These are phyloP conservation scores for Pachymerium ferrugineum DNA, from an alignment of 2,888 invertebrate species.

Conservation along the genomic window DNA sequence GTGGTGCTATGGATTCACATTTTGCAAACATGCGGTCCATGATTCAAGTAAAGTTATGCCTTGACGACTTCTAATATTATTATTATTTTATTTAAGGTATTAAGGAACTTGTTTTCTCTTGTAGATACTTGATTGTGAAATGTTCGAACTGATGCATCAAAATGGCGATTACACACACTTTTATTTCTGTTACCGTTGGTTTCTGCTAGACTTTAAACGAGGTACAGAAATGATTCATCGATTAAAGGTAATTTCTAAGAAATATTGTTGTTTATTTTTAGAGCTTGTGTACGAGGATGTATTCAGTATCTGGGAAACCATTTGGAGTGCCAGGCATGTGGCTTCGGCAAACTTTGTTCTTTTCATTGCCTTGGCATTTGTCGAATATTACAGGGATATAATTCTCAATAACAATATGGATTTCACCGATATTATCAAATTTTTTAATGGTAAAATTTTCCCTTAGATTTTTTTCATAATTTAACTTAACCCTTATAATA, in stretches of 20 bases:
- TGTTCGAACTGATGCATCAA: constrained; percentile 90
- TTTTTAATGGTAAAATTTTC: constrained; percentile 83
- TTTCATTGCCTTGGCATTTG: constrained; percentile 83
- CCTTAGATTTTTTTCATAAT: background rate
- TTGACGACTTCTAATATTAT: background rate
- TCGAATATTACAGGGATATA: constrained; percentile 89
- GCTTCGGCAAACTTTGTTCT: constrained; percentile 85
- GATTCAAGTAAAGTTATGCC: constrained; percentile 47
- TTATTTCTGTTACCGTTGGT: constrained; percentile 97
- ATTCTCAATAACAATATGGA: constrained; percentile 94
- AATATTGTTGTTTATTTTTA: constrained; percentile 43
- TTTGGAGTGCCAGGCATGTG: constrained; percentile 87
- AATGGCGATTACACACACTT: constrained; percentile 95
- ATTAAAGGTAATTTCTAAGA: background rate
- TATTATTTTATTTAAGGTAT: background rate
- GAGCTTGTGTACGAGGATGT: constrained; percentile 89
- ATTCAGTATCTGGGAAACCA: constrained; percentile 88
- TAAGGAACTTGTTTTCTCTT: constrained; percentile 43
- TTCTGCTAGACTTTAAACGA: constrained; percentile 89
- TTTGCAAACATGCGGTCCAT: constrained; percentile 84
- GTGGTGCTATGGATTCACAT: constrained; percentile 89
- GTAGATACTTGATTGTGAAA: constrained; percentile 84
- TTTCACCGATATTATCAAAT: constrained; percentile 96
- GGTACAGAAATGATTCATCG: constrained; percentile 46
- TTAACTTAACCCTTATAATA: background rate